Evolutionary conservation across 2,888 invertebrate species (phyloP).

Genomic region (Cosmorhoe ocellata): DNA sequence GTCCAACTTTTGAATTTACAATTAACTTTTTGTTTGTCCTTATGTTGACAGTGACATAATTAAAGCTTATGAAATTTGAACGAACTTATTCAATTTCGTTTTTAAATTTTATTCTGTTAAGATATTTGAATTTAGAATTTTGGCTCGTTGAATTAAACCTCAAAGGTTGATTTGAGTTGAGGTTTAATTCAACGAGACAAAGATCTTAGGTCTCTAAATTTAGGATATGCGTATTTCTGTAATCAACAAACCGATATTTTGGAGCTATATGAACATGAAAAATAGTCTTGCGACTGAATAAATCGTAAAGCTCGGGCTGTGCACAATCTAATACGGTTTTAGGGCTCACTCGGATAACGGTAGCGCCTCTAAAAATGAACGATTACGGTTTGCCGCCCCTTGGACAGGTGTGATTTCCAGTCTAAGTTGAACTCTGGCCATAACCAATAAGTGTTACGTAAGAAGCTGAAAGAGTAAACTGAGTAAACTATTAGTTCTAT

Average conservation of each 20-base stretch:
- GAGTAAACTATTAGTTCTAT: too few relatives aligned
- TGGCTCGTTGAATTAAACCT: too few relatives aligned
- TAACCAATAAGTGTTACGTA: too few relatives aligned
- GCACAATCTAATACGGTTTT: conserved; percentile 17
- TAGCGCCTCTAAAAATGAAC: conserved; percentile 46
- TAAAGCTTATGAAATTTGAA: neutral
- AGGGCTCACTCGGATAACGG: conserved; percentile 33
- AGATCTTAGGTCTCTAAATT: too few relatives aligned
- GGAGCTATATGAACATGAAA: neutral
- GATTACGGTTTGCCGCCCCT: conserved; percentile 40
- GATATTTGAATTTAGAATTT: too few relatives aligned
- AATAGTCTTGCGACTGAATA: conserved; percentile 10
- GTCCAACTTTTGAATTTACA: too few relatives aligned
- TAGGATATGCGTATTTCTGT: too few relatives aligned
- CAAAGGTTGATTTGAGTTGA: too few relatives aligned
- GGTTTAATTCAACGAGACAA: too few relatives aligned
- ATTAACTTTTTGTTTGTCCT: neutral
- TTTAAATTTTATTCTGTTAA: neutral
- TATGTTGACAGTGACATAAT: neutral
- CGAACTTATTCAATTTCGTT: neutral
- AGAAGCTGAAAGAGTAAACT: too few relatives aligned
- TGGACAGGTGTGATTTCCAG: conserved; percentile 37
- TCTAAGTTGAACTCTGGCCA: conserved; percentile 22
- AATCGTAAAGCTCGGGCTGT: conserved; percentile 11
- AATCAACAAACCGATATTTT: neutral